Base-by-base conservation (phyloP, 2,888 invertebrate species). In the Drosophila fungiperda region DNA sequence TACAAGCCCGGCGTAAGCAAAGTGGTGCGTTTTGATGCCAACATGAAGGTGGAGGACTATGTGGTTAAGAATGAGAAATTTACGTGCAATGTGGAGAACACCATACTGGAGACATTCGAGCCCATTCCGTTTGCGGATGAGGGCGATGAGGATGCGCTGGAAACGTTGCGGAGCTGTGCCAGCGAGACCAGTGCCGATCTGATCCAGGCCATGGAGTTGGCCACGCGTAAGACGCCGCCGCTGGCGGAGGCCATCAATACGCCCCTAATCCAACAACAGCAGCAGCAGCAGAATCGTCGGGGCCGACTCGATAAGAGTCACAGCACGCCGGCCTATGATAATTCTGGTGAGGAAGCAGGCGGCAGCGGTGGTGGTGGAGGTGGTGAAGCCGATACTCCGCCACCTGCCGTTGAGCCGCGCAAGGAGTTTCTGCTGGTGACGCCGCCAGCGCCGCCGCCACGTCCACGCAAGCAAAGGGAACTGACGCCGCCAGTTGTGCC, bases 301-400 rank as follows among this genome's bases (percentile, higher is more conserved):
- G 96, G 95, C 1, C 94, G 95, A 76, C 93, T 97, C 59, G 97
- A 97, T 93, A 97, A 97, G 93, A 96, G 96, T 84, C 95, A 96
- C 92, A 97, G 97, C 80, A 96, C 97, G n/a, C 97, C 97, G 2
- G 96, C 96, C 0, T 97, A 97, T 92, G 96, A 96, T 92, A 92
- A 92, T 73, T 92, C 93, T 0, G 94, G 94, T 54, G 94, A 93
- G 65, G 94, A 94, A 38, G 94, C n/a, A 3, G 40, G 57, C 8
- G 38, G 36, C 20, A 17, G 40, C 5, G n/a, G 55, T 38, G 53
- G 35, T 53, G 36, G 36, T 15, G 55, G 29, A 4, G 55, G 29
- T 15, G 55, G 40, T 6, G 57, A 94, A 35, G 84, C 90, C 0
- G 92, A 91, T n/a, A 93, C 93, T 1, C 93, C 93, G 32, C 92